A percentile compares a stretch with the other conserved stretches of the same genome.
phyloP scores from a whole-genome alignment of 2,888 invertebrate genomes.

The Lasioglossum lativentre region DNA sequence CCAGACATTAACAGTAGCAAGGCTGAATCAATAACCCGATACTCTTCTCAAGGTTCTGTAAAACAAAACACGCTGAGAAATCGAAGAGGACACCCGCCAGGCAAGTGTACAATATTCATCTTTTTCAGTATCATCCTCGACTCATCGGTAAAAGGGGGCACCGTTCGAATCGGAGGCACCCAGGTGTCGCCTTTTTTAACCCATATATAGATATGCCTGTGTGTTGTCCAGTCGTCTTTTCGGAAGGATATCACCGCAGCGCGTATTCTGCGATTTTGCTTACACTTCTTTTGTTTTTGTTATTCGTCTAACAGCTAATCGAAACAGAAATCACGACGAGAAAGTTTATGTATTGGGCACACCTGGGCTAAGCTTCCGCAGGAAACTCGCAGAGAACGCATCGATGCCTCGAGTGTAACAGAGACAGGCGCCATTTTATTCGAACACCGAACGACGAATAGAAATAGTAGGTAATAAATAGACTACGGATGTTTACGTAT shows the following conservation, averaged over 20 bases:
- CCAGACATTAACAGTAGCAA: constrained; percentile 32
- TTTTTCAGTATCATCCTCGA: background rate
- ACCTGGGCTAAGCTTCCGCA: background rate
- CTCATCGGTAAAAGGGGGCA: background rate
- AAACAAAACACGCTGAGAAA: constrained; percentile 39
- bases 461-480: constrained; percentile 15
- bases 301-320: background rate
- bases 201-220: background rate
- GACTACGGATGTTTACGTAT: constrained; percentile 1
- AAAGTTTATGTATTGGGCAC: background rate
- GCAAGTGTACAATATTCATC: constrained; percentile 25
- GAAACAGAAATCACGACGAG: background rate
- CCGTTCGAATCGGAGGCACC: constrained; percentile 18
- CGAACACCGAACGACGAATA: constrained; percentile 30
- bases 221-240: background rate
- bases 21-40: constrained; percentile 53
- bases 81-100: constrained; percentile 50
- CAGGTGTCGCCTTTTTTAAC: background rate
- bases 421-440: constrained; percentile 3
- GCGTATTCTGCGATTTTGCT: background rate
- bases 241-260: background rate
- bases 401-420: constrained; percentile 29
- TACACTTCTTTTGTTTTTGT: background rate
- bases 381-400: background rate
- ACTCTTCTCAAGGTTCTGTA: constrained; percentile 30